These are phyloP conservation scores for Conopomorpha cramerella DNA, from an alignment of 1,140 invertebrate genomes.

Conservation along the genomic window DNA sequence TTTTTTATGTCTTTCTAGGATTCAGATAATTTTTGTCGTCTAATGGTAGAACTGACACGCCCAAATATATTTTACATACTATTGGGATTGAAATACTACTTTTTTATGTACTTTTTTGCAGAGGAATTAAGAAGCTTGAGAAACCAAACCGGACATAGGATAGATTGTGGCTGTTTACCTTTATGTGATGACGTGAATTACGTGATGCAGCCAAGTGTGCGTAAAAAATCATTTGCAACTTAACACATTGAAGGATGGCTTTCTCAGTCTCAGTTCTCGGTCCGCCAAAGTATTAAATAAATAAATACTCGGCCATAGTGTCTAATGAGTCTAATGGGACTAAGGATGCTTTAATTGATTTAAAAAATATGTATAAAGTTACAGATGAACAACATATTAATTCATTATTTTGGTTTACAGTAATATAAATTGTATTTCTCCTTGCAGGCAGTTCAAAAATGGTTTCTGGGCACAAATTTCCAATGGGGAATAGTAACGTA, in stretches of 20 bases:
- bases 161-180: constrained; percentile 63
- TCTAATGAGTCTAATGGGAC: too few species aligned
- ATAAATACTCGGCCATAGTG: too few species aligned
- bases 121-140: constrained; percentile 35
- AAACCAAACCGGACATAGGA: constrained; percentile 51
- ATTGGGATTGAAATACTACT: constrained; percentile 1
- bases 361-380: neutral
- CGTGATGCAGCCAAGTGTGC: constrained; percentile 55
- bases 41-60: too few species aligned
- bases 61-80: neutral
- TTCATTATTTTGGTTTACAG: neutral
- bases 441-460: constrained; percentile 40
- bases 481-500: constrained; percentile 73
- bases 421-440: neutral
- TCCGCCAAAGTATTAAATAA: too few species aligned
- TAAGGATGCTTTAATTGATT: neutral
- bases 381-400: neutral
- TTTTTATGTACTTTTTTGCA: constrained; percentile 17
- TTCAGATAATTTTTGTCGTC: too few species aligned
- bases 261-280: neutral
- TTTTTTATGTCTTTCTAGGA: neutral
- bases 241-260: neutral
- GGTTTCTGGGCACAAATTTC: constrained; percentile 70
- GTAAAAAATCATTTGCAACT: constrained; percentile 8
- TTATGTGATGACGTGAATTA: constrained; percentile 69